Conservation (phyloP, 2,888 invertebrate genomes). For the Hylaea fasciaria region DNA sequence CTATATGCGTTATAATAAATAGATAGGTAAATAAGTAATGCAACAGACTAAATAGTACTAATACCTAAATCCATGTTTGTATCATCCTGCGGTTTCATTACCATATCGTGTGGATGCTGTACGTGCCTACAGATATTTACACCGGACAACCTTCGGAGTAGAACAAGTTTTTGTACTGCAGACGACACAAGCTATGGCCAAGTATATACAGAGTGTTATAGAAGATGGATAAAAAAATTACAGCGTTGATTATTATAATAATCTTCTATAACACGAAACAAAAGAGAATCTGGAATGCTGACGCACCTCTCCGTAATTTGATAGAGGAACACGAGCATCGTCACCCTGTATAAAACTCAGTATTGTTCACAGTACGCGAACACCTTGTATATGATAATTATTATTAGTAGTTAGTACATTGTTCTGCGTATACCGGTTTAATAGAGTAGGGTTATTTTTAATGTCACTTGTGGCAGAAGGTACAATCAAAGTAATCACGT, state of each 20-base stretch:
- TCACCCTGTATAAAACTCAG: no score
- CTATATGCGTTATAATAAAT: no score
- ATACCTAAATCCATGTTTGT: slow-evolving; percentile 5
- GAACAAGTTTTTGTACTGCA: slow-evolving; percentile 22
- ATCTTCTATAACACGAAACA: no score
- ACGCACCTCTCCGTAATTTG: no score
- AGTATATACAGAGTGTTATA: slow-evolving; percentile 1
- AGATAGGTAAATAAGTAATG: no score
- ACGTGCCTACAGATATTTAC: slow-evolving; percentile 21
- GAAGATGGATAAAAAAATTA: not conserved
- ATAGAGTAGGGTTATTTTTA: slow-evolving; percentile 1
- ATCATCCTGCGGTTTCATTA: slow-evolving; percentile 23
- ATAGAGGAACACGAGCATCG: no score
- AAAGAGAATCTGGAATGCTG: no score
- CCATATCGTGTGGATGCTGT: slow-evolving; percentile 18
- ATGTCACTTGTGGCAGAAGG: slow-evolving; percentile 12
- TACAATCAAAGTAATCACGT: not conserved
- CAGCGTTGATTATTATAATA: no score
- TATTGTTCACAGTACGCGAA: no score
- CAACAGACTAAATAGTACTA: no score
- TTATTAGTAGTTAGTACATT: not conserved
- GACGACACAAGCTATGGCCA: slow-evolving; percentile 16
- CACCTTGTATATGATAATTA: slow-evolving; percentile 1
- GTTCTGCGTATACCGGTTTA: not conserved
- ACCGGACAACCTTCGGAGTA: slow-evolving; percentile 23